A percentile compares a stretch with the other conserved stretches of the same genome.
These are phyloP conservation scores for Eclectus roratus DNA, from an alignment of 2,113 vertebrate genomes.

Conservation along the genomic window DNA sequence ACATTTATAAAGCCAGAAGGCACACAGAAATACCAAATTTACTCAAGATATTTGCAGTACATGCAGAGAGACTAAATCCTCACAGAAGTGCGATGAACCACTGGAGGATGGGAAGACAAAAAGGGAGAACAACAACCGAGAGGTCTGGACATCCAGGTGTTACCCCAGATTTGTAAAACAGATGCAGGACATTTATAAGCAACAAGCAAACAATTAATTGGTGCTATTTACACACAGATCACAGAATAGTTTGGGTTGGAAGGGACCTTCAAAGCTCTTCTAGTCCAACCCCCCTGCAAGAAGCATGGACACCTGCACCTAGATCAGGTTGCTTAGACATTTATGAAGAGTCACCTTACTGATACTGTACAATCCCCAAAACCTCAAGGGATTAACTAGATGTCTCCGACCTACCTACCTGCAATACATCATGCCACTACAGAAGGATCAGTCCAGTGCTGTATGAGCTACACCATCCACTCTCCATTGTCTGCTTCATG, in stretches of 20 bases:
- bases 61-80: background rate
- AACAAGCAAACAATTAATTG: background rate
- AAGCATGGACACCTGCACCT: background rate
- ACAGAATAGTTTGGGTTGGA: background rate
- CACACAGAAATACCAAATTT: background rate
- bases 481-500: background rate
- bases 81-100: background rate
- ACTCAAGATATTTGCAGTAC: background rate
- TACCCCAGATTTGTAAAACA: background rate
- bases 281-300: background rate
- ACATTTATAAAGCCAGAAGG: background rate
- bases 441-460: background rate
- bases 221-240: background rate
- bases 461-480: background rate
- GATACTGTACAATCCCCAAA: background rate
- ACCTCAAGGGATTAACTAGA: background rate
- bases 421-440: background rate
- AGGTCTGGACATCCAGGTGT: background rate
- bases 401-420: background rate
- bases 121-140: background rate
- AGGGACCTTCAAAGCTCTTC: background rate
- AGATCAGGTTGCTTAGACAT: background rate
- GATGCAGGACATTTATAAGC: background rate
- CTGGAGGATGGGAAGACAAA: background rate
- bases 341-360: background rate